phyloP scores from a whole-genome alignment of 2,797 vertebrate genomes.

The Scleropages formosus region DNA sequence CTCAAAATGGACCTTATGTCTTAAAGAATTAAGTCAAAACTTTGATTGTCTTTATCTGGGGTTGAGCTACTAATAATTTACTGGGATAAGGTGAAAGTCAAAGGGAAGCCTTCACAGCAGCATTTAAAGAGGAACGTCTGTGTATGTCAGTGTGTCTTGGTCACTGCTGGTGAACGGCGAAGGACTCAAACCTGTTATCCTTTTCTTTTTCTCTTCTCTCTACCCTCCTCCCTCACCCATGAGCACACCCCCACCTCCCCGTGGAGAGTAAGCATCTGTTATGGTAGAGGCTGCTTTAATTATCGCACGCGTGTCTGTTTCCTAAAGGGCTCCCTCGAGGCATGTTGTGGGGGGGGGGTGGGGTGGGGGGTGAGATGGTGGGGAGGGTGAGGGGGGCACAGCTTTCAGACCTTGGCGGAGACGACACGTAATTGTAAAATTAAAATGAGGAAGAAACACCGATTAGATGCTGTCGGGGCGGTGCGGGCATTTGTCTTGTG shows the following conservation, averaged over 20 bases:
- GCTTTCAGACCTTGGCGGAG: background rate
- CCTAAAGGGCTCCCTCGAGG: conserved; percentile 27
- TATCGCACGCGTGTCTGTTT: conserved; percentile 36
- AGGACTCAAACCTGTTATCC: too few species aligned
- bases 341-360: background rate
- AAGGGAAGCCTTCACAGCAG: too few species aligned
- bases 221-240: background rate
- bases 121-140: background rate
- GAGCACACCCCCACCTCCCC: background rate
- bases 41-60: too few species aligned
- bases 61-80: too few species aligned
- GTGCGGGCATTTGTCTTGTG: conserved; percentile 45
- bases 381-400: background rate
- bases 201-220: too few species aligned
- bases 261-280: conserved; percentile 35
- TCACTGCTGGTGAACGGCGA: too few species aligned
- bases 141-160: background rate
- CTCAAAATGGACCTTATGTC: too few species aligned
- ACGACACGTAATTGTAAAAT: conserved; percentile 10
- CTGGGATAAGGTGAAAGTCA: too few species aligned
- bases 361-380: background rate
- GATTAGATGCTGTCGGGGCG: background rate
- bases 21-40: too few species aligned
- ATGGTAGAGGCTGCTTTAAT: conserved; percentile 55
- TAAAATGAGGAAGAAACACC: background rate